A percentile compares a stretch with the other conserved stretches of the same genome.
phyloP scores from a whole-genome alignment of 2,888 invertebrate species.

The Colletes collaris region DNA sequence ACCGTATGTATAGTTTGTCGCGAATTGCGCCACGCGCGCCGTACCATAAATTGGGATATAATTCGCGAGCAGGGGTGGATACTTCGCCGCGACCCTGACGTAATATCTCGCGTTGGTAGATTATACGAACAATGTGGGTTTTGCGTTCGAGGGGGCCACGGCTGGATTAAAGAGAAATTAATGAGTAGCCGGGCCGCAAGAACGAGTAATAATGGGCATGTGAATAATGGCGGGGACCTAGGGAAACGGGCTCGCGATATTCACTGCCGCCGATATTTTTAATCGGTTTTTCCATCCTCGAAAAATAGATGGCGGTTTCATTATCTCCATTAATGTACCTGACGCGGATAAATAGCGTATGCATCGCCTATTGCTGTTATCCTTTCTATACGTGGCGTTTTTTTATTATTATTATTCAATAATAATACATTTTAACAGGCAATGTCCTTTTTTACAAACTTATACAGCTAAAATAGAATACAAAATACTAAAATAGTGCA shows the following conservation, averaged over 20 bases:
- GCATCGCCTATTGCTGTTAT: no score
- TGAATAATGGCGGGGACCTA: slow-evolving; percentile 50
- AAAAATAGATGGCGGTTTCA: no score
- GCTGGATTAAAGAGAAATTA: slow-evolving; percentile 66
- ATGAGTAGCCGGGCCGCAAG: slow-evolving; percentile 49
- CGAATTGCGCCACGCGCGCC: background rate
- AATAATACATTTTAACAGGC: no score
- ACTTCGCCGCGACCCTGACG: slow-evolving; percentile 38
- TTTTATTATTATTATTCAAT: no score
- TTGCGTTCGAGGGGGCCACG: slow-evolving; percentile 34
- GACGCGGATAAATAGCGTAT: no score
- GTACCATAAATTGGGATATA: slow-evolving; percentile 36
- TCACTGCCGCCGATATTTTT: slow-evolving; percentile 28
- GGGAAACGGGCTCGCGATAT: slow-evolving; percentile 24
- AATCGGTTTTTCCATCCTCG: slow-evolving; percentile 26
- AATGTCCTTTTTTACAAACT: no score
- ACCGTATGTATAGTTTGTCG: no score
- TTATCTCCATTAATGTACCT: no score
- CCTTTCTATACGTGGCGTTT: no score
- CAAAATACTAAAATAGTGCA: no score
- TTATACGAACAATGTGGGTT: slow-evolving; percentile 60
- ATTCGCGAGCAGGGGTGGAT: slow-evolving; percentile 26
- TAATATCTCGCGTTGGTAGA: slow-evolving; percentile 52
- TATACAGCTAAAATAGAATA: no score
- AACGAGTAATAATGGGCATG: slow-evolving; percentile 57